Conservation (phyloP, 2,113 vertebrate genomes). For the Mus musculus region DNA sequence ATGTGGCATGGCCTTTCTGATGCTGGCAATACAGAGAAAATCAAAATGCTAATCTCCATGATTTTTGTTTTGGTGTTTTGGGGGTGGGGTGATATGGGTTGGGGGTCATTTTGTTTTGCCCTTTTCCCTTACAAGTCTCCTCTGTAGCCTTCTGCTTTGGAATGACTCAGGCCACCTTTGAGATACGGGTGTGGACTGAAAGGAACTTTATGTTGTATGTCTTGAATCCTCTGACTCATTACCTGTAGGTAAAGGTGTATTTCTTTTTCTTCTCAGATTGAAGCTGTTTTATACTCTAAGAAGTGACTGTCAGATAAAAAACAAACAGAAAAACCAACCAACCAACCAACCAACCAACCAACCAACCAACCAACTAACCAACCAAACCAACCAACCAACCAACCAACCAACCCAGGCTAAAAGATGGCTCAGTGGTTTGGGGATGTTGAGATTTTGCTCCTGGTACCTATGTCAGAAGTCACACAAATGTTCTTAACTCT, state of each 20-base stretch:
- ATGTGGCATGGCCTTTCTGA: background rate
- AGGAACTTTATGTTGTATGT: background rate
- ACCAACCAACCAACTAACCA: no score
- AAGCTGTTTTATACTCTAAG: background rate
- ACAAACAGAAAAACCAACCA: background rate
- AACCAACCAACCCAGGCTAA: background rate
- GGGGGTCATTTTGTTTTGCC: background rate
- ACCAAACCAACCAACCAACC: background rate
- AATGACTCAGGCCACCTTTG: background rate
- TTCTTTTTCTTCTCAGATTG: background rate
- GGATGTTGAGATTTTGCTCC: background rate
- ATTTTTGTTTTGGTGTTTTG: background rate
- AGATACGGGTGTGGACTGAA: background rate
- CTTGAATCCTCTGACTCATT: background rate
- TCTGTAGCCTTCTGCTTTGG: background rate
- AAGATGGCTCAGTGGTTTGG: background rate
- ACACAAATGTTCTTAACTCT: no score
- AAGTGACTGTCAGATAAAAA: background rate
- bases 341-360: background rate
- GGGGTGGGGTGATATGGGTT: background rate
- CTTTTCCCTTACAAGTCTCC: background rate
- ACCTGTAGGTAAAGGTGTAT: background rate
- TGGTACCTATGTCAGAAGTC: background rate
- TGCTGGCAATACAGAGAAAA: background rate
- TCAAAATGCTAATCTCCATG: background rate